phyloP scores from a whole-genome alignment of 1,140 invertebrate species.

The Phymorhynchus buccinoides region DNA sequence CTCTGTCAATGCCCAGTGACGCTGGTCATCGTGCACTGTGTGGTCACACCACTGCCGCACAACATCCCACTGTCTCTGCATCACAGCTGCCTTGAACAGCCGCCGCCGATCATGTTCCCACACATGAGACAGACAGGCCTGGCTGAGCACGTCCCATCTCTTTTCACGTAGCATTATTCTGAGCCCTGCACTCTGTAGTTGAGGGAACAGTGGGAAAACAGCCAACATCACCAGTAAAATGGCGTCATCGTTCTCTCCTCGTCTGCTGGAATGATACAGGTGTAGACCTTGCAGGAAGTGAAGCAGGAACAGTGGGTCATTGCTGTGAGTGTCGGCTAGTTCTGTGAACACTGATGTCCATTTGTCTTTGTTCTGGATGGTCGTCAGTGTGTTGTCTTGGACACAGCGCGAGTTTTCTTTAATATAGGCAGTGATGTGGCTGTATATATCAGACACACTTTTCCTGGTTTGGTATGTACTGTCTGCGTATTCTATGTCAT shows the following conservation, averaged over 20 bases:
- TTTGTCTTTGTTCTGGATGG: background rate
- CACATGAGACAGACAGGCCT: slow-evolving; percentile 4
- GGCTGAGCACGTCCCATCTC: slow-evolving; percentile 7
- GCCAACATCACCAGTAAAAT: background rate
- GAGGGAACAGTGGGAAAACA: background rate
- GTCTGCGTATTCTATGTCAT: no score
- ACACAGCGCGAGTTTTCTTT: background rate
- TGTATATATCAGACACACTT: no score
- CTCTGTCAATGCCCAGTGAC: background rate
- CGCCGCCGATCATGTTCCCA: slow-evolving; percentile 3
- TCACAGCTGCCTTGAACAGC: slow-evolving; percentile 13
- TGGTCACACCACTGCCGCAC: background rate
- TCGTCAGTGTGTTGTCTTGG: background rate
- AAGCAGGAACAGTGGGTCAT: background rate
- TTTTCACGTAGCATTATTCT: slow-evolving; percentile 5
- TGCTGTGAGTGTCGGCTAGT: background rate
- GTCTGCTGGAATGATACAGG: background rate
- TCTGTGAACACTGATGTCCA: background rate
- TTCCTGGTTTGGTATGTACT: no score
- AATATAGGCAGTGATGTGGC: no score
- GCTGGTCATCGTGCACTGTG: background rate
- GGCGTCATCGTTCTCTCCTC: no score
- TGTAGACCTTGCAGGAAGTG: background rate
- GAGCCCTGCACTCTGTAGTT: background rate
- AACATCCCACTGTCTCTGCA: background rate